Base-by-base conservation (phyloP, 1,140 invertebrate genomes). In the Scaptodrosophila lebanonensis region DNA sequence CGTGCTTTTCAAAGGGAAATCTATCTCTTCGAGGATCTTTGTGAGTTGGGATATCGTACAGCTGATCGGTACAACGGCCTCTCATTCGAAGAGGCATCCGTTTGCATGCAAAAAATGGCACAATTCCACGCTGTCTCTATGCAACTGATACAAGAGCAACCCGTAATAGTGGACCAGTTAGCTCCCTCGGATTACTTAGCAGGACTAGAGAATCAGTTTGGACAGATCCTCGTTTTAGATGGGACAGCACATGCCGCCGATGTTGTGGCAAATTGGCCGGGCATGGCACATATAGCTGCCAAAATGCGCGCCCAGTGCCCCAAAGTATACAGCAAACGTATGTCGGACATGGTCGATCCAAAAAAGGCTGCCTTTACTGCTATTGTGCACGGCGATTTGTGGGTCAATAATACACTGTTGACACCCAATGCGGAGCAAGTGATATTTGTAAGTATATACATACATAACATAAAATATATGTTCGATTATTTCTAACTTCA, bases 331-430 rank as follows among this genome's bases (percentile, higher is more conserved):
- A n/a, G 38, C 1, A 27, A 29, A 5, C 50, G 49, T 11, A 60
- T 84, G 1, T 7, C 20, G 9, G 11, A 35, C 29, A 25, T 75
- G 2, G 69, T 84, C 3, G 15, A 61, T 49, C 39, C 68, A 1
- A 47, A 57, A 3, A 64, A 66, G n/a, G 57, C 25, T 13, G 45
- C 0, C 7, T 52, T 70, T 51, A 88, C 89, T 29, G 91, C 91
- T 1, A 85, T 92, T 17, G 89, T 88, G 43, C 92, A 92, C 48
- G 91, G 91, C 9, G 92, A 93, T 73, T 86, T 88, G 2, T 92
- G 91, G 91, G 65, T 90, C 0, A 92, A 92, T 61, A 93, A 93
- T 64, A 89, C 92, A 68, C 67, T 93, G 44, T 91, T 92, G 64
- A 57, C 73, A 42, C 84, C 84, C 11, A 89, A 89, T 33, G 66